Percentiles rank a stretch among this genome's conserved stretches.
These are phyloP conservation scores for Tachypleus tridentatus DNA, from an alignment of 1,140 invertebrate genomes.

Conservation along the genomic window DNA sequence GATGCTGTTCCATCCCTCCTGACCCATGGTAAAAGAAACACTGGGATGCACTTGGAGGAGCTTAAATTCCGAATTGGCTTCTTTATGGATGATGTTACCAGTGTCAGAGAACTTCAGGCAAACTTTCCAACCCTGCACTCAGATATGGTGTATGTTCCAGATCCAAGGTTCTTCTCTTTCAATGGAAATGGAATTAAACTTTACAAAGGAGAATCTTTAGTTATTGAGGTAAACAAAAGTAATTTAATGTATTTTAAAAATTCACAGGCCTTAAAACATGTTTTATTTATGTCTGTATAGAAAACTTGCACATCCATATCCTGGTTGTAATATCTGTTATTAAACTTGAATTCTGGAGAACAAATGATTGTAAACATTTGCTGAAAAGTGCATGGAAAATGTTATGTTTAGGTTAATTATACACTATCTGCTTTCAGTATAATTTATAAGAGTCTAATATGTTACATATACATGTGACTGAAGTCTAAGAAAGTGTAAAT, in stretches of 20 bases:
- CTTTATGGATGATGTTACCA: constrained; percentile 87
- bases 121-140: constrained; percentile 64
- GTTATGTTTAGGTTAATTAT: too few relatives aligned
- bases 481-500: too few relatives aligned
- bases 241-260: not conserved
- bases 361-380: too few relatives aligned
- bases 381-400: too few relatives aligned
- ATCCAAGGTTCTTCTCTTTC: constrained; percentile 77
- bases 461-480: too few relatives aligned
- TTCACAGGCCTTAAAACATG: too few relatives aligned
- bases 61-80: constrained; percentile 56
- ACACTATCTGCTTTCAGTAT: too few relatives aligned
- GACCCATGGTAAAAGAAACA: constrained; percentile 1
- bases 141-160: constrained; percentile 74
- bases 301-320: too few relatives aligned
- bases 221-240: constrained; percentile 53
- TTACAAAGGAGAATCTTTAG: constrained; percentile 87
- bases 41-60: constrained; percentile 15
- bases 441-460: too few relatives aligned
- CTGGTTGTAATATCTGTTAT: too few relatives aligned
- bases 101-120: constrained; percentile 74
- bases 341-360: too few relatives aligned
- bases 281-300: too few relatives aligned
- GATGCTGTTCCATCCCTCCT: constrained; percentile 8
- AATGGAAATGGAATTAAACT: constrained; percentile 49